phyloP scores from a whole-genome alignment of 2,888 invertebrate genomes.

The Heteromyza rotundicornis region DNA sequence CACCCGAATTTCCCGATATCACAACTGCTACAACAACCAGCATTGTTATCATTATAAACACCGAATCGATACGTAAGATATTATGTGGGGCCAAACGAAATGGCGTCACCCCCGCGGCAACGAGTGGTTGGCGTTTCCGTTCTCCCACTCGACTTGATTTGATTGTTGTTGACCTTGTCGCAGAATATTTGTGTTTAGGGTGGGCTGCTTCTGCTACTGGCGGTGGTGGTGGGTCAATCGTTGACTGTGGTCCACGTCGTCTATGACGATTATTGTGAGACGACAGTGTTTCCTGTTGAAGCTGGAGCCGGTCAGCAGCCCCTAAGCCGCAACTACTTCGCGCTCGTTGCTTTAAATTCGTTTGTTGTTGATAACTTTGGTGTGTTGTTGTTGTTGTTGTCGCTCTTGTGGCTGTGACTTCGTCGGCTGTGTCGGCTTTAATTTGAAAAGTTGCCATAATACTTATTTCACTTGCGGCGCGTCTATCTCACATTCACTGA shows the following conservation, averaged over 20 bases:
- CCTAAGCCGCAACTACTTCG: conserved; percentile 8
- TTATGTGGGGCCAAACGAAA: neutral
- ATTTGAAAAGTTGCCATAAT: conserved; percentile 58
- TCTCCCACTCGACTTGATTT: neutral
- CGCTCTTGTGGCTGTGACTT: conserved; percentile 25
- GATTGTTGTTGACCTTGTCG: conserved; percentile 26
- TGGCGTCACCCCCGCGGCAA: no score
- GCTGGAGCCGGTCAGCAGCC: neutral
- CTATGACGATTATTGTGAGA: conserved; percentile 8
- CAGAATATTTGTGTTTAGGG: conserved; percentile 13
- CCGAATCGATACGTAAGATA: neutral
- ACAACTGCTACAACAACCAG: conserved; percentile 51
- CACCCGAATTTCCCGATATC: conserved; percentile 57
- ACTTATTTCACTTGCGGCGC: conserved; percentile 42
- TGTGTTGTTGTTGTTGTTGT: conserved; percentile 23
- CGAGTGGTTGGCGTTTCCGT: neutral
- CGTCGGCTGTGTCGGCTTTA: conserved; percentile 41
- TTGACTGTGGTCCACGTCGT: no score
- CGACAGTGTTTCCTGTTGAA: neutral
- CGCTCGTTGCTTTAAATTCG: conserved; percentile 20
- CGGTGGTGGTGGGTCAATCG: no score
- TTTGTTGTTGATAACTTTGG: conserved; percentile 13
- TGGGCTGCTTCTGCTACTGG: conserved; percentile 5
- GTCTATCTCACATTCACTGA: neutral
- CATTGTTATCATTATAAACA: conserved; percentile 54